A percentile compares a stretch with the other conserved stretches of the same genome.
These are phyloP conservation scores for Setophaga kirtlandii DNA, from an alignment of 2,113 vertebrate genomes.

Conservation along the genomic window DNA sequence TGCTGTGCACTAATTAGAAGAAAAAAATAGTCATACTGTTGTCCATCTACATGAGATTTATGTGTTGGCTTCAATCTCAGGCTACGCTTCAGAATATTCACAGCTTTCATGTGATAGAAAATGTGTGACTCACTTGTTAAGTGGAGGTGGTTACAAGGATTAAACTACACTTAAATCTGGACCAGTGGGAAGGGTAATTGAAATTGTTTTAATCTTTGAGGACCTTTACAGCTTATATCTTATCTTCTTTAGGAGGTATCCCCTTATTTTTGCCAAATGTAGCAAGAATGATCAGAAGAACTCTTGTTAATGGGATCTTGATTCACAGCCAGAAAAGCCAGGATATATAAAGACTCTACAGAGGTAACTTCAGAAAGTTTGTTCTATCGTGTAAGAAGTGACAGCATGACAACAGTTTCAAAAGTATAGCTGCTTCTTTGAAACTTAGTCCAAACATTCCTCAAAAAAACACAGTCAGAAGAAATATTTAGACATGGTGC, in stretches of 20 bases:
- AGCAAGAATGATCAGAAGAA: not conserved
- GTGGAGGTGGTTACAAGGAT: not conserved
- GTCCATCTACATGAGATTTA: not conserved
- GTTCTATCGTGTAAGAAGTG: not conserved
- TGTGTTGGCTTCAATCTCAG: not conserved
- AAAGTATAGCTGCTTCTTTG: not conserved
- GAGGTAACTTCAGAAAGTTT: not conserved
- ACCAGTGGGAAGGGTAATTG: not conserved
- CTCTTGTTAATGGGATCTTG: not conserved
- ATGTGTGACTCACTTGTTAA: not conserved
- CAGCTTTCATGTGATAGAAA: not conserved
- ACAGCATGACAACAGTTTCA: not conserved
- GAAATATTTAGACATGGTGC: not conserved
- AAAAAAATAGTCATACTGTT: not conserved
- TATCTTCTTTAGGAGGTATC: not conserved
- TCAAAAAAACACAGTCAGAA: not conserved
- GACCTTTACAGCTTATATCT: not conserved
- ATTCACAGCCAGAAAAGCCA: not conserved
- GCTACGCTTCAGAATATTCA: not conserved
- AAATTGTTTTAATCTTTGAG: not conserved
- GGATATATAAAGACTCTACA: not conserved
- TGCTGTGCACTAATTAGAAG: rapidly evolving
- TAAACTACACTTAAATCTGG: not conserved
- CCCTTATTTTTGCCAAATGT: not conserved
- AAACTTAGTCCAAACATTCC: not conserved